Conservation (phyloP, 2,113 vertebrate genomes). For the Corydoras sp. region DNA sequence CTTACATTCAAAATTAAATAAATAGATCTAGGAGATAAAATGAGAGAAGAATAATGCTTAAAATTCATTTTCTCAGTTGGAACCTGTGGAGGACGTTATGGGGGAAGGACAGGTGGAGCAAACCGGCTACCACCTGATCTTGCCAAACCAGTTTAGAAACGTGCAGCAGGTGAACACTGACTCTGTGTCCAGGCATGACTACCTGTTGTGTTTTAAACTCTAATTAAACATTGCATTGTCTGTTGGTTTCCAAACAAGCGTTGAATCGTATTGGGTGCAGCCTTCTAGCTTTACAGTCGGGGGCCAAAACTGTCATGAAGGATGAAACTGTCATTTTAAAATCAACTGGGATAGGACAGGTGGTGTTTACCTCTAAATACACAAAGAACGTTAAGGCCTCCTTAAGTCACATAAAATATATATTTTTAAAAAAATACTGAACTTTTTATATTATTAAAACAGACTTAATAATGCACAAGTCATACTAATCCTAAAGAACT, state of each 20-base stretch:
- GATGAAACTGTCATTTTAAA: background rate
- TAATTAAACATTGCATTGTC: conserved; percentile 3
- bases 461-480: too few species aligned
- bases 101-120: conserved; percentile 7
- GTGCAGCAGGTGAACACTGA: conserved; percentile 19
- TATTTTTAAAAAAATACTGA: too few species aligned
- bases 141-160: conserved; percentile 25
- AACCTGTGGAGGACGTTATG: background rate
- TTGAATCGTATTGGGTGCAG: background rate
- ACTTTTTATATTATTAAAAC: too few species aligned
- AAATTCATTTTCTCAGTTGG: too few species aligned
- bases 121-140: conserved; percentile 9
- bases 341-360: background rate
- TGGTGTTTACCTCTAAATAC: too few species aligned
- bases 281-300: background rate
- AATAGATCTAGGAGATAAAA: too few species aligned
- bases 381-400: too few species aligned
- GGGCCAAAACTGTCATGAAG: too few species aligned
- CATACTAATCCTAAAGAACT: too few species aligned
- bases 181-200: conserved; percentile 10
- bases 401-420: too few species aligned
- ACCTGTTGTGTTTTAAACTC: background rate
- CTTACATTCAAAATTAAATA: too few species aligned
- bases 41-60: too few species aligned
- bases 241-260: background rate